Evolutionary conservation across 2,797 vertebrate genomes (phyloP).

Genomic region (Neosalanx taihuensis): DNA sequence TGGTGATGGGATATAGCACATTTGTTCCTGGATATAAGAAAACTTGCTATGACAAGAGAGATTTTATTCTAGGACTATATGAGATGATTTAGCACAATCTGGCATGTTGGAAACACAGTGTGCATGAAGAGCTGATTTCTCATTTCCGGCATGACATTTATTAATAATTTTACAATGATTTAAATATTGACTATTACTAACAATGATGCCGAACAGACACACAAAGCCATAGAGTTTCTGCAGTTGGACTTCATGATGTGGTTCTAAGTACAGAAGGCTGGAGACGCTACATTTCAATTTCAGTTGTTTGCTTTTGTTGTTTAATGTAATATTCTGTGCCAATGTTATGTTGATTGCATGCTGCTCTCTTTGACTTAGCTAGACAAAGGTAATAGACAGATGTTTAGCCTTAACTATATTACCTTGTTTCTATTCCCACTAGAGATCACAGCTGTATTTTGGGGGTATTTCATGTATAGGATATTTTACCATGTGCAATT

Average conservation of each 20-base stretch:
- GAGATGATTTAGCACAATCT: conserved; percentile 77
- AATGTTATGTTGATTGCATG: conserved; percentile 87
- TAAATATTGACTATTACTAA: conserved; percentile 63
- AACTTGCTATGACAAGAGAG: conserved; percentile 71
- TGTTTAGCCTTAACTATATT: conserved; percentile 89
- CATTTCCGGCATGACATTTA: conserved; percentile 89
- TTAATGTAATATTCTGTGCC: conserved; percentile 79
- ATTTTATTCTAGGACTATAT: conserved; percentile 74
- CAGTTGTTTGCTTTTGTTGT: conserved; percentile 75
- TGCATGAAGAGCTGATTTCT: conserved; percentile 89
- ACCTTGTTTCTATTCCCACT: conserved; percentile 77
- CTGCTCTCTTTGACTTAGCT: conserved; percentile 79
- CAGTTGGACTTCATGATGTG: conserved; percentile 55
- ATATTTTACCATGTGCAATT: conserved; percentile 69
- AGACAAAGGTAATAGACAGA: conserved; percentile 81
- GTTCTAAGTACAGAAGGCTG: conserved; percentile 70
- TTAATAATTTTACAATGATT: conserved; percentile 82
- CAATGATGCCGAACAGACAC: conserved; percentile 60
- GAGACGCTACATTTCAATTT: conserved; percentile 63
- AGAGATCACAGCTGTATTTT: conserved; percentile 73
- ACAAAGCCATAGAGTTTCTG: conserved; percentile 75
- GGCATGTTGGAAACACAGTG: conserved; percentile 85
- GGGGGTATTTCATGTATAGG: conserved; percentile 71
- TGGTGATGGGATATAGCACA: conserved; percentile 70
- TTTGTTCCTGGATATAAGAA: conserved; percentile 71